phyloP scores from a whole-genome alignment of 2,888 invertebrate species.

The Macaria liturata region DNA sequence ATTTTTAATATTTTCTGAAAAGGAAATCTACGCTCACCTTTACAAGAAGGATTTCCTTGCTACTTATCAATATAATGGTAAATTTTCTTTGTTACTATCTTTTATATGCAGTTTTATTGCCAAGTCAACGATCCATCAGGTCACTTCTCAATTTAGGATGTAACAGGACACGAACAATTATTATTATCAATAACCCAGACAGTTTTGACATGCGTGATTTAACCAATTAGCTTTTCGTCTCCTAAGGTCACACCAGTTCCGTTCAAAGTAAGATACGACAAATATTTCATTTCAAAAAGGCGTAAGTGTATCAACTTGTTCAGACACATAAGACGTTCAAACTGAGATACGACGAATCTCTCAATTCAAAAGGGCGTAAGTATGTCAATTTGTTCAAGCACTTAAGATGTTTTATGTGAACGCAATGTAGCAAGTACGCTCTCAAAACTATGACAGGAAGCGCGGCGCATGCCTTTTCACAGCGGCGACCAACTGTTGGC shows the following conservation, averaged over 20 bases:
- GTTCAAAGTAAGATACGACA: conserved; percentile 61
- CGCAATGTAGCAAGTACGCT: conserved; percentile 48
- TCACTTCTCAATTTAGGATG: background rate
- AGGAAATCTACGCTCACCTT: too few relatives aligned
- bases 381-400: conserved; percentile 44
- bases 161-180: conserved; percentile 38
- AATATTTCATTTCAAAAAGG: conserved; percentile 41
- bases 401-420: conserved; percentile 55
- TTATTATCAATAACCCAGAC: conserved; percentile 41
- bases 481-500: conserved; percentile 56
- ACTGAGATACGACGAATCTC: conserved; percentile 52
- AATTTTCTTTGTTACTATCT: too few relatives aligned
- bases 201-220: conserved; percentile 50
- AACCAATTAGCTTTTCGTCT: conserved; percentile 72
- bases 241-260: conserved; percentile 72
- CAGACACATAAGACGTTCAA: conserved; percentile 60
- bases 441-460: conserved; percentile 77
- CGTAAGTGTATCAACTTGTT: conserved; percentile 48
- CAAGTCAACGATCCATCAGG: too few relatives aligned
- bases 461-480: conserved; percentile 70
- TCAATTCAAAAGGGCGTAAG: conserved; percentile 51
- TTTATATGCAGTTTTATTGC: too few relatives aligned
- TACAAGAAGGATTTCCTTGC: too few relatives aligned
- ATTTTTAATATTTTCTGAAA: too few relatives aligned
- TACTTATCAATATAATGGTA: too few relatives aligned